A percentile compares a stretch with the other conserved stretches of the same genome.
Conservation (phyloP, 37 sponge, comb jelly and placozoan genomes). For the Halichondria panicea region DNA sequence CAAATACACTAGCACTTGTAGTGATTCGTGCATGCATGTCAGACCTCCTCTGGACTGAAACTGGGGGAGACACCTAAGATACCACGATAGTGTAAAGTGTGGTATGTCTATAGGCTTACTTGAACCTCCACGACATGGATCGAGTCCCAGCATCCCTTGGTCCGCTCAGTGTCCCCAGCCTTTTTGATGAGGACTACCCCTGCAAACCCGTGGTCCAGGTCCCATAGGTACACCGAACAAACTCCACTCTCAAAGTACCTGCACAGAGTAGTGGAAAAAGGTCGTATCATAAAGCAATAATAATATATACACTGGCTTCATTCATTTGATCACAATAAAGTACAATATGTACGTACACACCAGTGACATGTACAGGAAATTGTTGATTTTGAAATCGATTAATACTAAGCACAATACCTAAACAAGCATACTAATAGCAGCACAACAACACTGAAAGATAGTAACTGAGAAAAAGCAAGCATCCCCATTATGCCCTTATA, state of each 20-base stretch:
- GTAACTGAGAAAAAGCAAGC: too few species aligned
- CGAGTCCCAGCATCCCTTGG: slow-evolving; percentile 98
- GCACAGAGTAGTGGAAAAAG: background rate
- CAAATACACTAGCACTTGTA: too few species aligned
- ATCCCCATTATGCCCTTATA: too few species aligned
- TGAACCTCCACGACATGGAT: slow-evolving; percentile 97
- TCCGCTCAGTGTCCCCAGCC: slow-evolving; percentile 90
- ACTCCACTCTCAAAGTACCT: slow-evolving; percentile 96
- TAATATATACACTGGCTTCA: background rate
- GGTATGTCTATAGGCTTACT: slow-evolving; percentile 63
- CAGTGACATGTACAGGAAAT: too few species aligned
- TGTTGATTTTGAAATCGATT: too few species aligned
- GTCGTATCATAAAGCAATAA: background rate
- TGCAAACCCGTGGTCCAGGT: slow-evolving; percentile 94
- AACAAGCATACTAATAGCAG: too few species aligned
- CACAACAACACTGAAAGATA: too few species aligned
- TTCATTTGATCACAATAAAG: background rate
- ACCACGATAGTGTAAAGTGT: background rate
- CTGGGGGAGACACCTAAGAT: too few species aligned
- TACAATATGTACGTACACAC: too few species aligned
- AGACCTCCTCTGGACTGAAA: too few species aligned
- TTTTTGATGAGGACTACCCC: slow-evolving; percentile 97
- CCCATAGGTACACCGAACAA: slow-evolving; percentile 96
- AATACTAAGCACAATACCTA: too few species aligned
- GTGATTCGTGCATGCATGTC: too few species aligned